Evolutionary conservation across 1,140 invertebrate genomes (phyloP), one percentile per base, ranked within the genome.

Genomic region (Ganaspis sp.): DNA sequence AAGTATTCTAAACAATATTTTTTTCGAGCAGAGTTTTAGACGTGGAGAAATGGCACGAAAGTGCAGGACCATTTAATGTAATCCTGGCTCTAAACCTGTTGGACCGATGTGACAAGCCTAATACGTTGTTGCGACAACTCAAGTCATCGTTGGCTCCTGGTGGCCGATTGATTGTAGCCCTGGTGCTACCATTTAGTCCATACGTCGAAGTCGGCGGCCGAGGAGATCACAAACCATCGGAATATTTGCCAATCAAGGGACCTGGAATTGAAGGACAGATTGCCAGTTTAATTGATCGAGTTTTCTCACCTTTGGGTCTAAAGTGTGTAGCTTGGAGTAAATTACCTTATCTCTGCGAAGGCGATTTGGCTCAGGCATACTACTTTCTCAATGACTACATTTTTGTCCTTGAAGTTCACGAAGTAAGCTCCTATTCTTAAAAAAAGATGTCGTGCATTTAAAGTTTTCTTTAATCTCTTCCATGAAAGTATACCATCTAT

Each of bases 291-390:
- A 92, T 96, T 23, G 87, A 91, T 64, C 91, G 96, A 83, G 95
- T 97, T 72, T 93, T 96, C 72, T 90, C 90, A 45, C 95, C 95
- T 1, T 87, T 92, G 70, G 96, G 96, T 0, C 95, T 97, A 85
- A 91, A 94, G 76, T 92, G 98, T 8, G 89, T 94, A 0, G 91
- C 92, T 4, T 98, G 97, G 96, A 94, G 96, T 9, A 93, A 95
- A 85, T 91, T 98, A 19, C 97, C 98, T 2, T 99, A 99, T 90
- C 91, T 99, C 9, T 99, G 97, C 91, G 97, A 99, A 91, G 98
- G 98, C 0, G 97, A 99, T 89, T 91, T 98, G n/a, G 93, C 95
- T 21, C 96, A 98, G 86, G 95, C 96, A 0, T 98, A 96, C 89
- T 99, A 98, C 90, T 96, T 96, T 92, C 92, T 99, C 9, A 93